A percentile compares a stretch with the other conserved stretches of the same genome.
Evolutionary conservation across 2,888 invertebrate species (phyloP).

Genomic region (Julus scandinavius): DNA sequence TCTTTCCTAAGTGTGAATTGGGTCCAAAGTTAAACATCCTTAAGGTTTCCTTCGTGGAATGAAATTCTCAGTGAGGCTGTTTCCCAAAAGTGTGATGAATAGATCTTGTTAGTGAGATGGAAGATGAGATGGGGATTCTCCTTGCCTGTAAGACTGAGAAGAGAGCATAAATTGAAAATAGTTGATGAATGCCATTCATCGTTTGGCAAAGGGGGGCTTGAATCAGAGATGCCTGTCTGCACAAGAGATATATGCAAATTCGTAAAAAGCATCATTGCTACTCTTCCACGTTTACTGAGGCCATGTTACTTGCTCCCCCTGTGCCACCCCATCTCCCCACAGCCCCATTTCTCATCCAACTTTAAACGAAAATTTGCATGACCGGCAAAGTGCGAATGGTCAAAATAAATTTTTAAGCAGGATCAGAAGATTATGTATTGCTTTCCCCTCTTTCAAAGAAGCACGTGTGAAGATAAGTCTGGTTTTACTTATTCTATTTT

Average conservation of each 20-base stretch:
- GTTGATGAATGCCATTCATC: conserved; percentile 56
- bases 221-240: conserved; percentile 40
- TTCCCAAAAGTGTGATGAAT: conserved; percentile 52
- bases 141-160: conserved; percentile 49
- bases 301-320: background rate
- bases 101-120: conserved; percentile 55
- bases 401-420: background rate
- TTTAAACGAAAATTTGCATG: conserved; percentile 26
- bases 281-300: background rate
- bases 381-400: background rate
- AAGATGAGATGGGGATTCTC: conserved; percentile 41
- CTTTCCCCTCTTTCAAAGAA: no score
- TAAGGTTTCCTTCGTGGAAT: background rate
- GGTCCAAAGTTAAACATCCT: conserved; percentile 41
- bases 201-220: conserved; percentile 42
- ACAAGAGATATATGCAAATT: conserved; percentile 35
- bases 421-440: background rate
- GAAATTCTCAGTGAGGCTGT: background rate
- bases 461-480: background rate
- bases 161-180: conserved; percentile 55
- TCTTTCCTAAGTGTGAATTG: background rate
- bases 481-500: background rate
- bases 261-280: conserved; percentile 30
- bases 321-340: background rate
- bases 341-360: background rate